Conservation (phyloP, 1,140 invertebrate genomes). For the Pentalonia nigronervosa region DNA sequence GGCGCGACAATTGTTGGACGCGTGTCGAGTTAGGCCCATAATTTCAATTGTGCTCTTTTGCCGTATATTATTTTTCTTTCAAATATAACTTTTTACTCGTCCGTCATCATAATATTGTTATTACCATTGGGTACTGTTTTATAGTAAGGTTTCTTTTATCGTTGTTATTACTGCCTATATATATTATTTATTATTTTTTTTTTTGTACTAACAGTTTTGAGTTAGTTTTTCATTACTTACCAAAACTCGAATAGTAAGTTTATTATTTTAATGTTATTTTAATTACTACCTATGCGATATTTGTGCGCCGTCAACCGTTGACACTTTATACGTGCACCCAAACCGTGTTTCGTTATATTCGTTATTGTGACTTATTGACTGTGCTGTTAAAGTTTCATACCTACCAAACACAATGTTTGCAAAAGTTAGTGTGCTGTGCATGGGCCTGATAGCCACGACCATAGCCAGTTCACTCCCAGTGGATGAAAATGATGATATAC, state of each 20-base stretch:
- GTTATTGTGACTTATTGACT: not conserved
- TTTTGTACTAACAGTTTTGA: not conserved
- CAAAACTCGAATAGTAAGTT: not conserved
- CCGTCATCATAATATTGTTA: not conserved
- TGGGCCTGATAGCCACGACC: not conserved
- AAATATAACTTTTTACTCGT: not conserved
- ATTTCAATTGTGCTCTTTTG: not conserved
- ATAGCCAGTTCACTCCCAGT: not conserved
- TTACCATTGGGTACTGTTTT: not conserved
- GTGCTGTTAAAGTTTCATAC: not conserved
- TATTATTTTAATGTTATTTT: not conserved
- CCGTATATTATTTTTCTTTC: not conserved
- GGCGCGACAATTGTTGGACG: not conserved
- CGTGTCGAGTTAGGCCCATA: not conserved
- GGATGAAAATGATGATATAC: not conserved
- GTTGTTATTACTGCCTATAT: not conserved
- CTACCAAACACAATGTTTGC: not conserved
- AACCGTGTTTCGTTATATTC: not conserved
- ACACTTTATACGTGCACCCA: not conserved
- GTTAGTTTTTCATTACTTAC: not conserved
- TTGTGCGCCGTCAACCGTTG: not conserved
- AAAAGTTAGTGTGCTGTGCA: not conserved
- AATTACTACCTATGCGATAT: not conserved
- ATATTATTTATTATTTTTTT: not conserved
- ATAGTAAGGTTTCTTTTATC: not conserved